phyloP scores from a whole-genome alignment of 2,888 invertebrate species.

The Papilio elwesi region DNA sequence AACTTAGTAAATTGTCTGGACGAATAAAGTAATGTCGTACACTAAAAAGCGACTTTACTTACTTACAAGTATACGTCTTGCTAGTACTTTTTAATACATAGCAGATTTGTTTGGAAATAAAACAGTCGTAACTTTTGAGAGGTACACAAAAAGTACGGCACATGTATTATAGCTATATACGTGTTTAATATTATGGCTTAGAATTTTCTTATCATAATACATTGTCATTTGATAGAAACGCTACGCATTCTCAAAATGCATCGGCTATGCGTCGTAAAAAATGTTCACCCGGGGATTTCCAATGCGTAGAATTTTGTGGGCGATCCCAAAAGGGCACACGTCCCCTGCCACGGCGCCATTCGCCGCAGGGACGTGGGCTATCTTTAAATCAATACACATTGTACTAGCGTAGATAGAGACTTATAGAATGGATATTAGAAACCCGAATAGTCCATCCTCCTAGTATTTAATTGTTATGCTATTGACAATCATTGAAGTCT shows the following conservation, averaged over 20 bases:
- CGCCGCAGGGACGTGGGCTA: conserved; percentile 69
- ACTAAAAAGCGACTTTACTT: not conserved
- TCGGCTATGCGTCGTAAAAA: conserved; percentile 55
- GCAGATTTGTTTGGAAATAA: too few relatives aligned
- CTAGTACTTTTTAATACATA: too few relatives aligned
- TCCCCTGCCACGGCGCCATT: conserved; percentile 67
- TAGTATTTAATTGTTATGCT: conserved; percentile 62
- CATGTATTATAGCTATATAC: not conserved
- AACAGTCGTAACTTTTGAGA: not conserved
- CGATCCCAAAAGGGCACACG: conserved; percentile 62
- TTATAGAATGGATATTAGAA: conserved; percentile 58
- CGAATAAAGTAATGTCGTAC: not conserved
- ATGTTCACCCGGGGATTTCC: conserved; percentile 75
- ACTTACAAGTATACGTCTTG: not conserved
- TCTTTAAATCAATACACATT: conserved; percentile 68
- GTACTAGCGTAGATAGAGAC: conserved; percentile 53
- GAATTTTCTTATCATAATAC: not conserved
- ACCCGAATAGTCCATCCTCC: conserved; percentile 64
- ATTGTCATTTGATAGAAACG: conserved; percentile 42
- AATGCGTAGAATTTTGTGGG: conserved; percentile 68
- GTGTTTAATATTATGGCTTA: not conserved
- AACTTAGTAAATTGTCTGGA: conserved; percentile 20
- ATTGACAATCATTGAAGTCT: conserved; percentile 70
- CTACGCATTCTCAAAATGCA: conserved; percentile 36
- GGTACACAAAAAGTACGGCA: not conserved